These are phyloP conservation scores for Theretra japonica DNA, from an alignment of 2,888 invertebrate species.

Conservation along the genomic window DNA sequence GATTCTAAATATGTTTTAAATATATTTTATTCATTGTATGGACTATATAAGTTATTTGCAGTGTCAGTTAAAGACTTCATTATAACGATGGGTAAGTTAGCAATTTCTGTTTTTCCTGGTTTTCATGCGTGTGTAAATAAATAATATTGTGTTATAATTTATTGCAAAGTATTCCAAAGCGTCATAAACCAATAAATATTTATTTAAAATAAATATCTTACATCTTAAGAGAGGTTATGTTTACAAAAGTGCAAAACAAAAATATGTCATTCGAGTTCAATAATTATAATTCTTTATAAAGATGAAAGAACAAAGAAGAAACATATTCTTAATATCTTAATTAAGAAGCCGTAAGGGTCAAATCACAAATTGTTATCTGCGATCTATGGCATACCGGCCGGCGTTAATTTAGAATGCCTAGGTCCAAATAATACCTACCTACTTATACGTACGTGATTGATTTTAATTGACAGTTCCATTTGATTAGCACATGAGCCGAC, in stretches of 20 bases:
- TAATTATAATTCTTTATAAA: background rate
- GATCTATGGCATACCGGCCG: slow-evolving; percentile 7
- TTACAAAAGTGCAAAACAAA: slow-evolving; percentile 35
- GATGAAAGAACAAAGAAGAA: background rate
- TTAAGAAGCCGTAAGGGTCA: background rate
- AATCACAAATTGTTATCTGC: slow-evolving; percentile 8
- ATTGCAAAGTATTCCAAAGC: background rate
- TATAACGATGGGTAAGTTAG: slow-evolving; percentile 66
- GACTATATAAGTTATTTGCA: slow-evolving; percentile 45
- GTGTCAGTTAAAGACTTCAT: slow-evolving; percentile 50
- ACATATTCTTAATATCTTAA: background rate
- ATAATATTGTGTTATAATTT: background rate
- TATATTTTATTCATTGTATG: slow-evolving; percentile 38
- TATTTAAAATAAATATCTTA: background rate
- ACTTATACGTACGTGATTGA: slow-evolving; percentile 13
- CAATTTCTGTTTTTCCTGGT: slow-evolving; percentile 22
- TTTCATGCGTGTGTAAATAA: background rate
- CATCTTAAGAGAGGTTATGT: slow-evolving; percentile 43
- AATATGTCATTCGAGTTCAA: background rate
- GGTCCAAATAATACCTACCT: slow-evolving; percentile 16
- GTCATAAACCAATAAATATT: background rate
- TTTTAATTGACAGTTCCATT: slow-evolving; percentile 18
- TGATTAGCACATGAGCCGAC: slow-evolving; percentile 5
- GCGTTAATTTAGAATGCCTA: slow-evolving; percentile 21
- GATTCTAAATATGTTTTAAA: slow-evolving; percentile 56